Evolutionary conservation across 2,888 invertebrate species (phyloP), one percentile per base, ranked within the genome.

Genomic region (Leptopilina myrica): DNA sequence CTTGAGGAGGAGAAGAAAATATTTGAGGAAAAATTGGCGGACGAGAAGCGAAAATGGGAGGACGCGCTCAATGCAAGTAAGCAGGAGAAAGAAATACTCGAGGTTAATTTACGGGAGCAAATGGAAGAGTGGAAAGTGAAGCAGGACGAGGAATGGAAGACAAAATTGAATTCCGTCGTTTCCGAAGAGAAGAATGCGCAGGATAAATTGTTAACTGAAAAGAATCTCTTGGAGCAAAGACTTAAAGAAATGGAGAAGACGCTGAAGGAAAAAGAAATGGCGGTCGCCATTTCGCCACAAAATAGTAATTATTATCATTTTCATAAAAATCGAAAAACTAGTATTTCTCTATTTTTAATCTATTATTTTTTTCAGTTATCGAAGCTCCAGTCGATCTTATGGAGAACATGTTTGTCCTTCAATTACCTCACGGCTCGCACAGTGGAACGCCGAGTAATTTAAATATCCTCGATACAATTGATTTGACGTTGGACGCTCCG

Each of bases 11-110:
- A 94, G 83, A 89, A 93, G 79, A 90, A 92, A 76, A 93, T 93
- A 69, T 94, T 94, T 84, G 92, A 94, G 65, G 87, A 88, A 8
- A 92, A 92, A 82, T 85, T 94, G 56, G 92, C 91, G 46, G 90
- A 92, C 81, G 94, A 94, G 81, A 93, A 90, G 84, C 89, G 92
- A 12, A 93, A 93, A 2, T 94, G 94, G 90, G 92, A 94, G 83
- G 92, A 92, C 79, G 90, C 93, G 80, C 84, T 94, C 69, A 91
- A 92, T 33, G 86, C 86, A 79, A 90, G 88, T 56, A 89, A 89
- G 53, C 88, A 89, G 64, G 93, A 93, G 76, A 91, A 94, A 73
- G 92, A 93, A 82, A 89, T 88, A 4, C 92, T 93, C 77, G 92
- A 94, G 79, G 88, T 87, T n/a, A 92, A 92, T 81, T 93, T 93